Evolutionary conservation across 2,797 vertebrate genomes (phyloP), one percentile per base, ranked within the genome.

Genomic region (Cichlasoma orientale): DNA sequence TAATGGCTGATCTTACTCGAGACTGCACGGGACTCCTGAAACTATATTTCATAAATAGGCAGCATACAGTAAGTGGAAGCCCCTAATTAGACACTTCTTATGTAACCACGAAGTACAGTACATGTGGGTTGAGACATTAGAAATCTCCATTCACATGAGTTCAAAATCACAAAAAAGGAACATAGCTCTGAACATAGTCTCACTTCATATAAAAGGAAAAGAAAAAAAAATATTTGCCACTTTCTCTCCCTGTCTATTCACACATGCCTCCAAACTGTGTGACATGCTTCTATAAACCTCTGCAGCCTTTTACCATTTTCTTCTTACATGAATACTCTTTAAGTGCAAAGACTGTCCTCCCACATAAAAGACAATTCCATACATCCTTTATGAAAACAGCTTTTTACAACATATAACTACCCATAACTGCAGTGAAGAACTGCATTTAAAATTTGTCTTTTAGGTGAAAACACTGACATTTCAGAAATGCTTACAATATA

Each of bases 71-170:
- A 78, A 57, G 80, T 82, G 82, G 61, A 82, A 78, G 76, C 36
- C 68, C 52, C 72, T 82, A 72, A 90, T 90, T 82, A 3, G 68
- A 59, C 70, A 52, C 68, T 33, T 71, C 11, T 86, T 86, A 86
- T 78, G 63, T 85, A 86, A 91, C 27, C 27, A 38, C 25, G 59
- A 8, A n/a, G 18, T 3, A 25, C 14, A 63, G 21, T 1, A 18
- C 59, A 76, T 23, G 21, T 56, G 75, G 73, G 77, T 70, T 2
- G 16, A 79, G 72, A 88, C 81, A 83, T 85, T 85, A 78, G 52
- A 69, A 73, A 68, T 18, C 72, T 76, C 38, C n/a, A 50, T 77
- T 74, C 63, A 63, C 63, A 44, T 44, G 12, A 41, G 61, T 56
- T 75, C 29, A 27, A 52, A 77, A 47, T 57, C 23, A 27, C 1